phyloP scores from a whole-genome alignment of 2,797 vertebrate species.

The Pantherophis alleghaniensis region DNA sequence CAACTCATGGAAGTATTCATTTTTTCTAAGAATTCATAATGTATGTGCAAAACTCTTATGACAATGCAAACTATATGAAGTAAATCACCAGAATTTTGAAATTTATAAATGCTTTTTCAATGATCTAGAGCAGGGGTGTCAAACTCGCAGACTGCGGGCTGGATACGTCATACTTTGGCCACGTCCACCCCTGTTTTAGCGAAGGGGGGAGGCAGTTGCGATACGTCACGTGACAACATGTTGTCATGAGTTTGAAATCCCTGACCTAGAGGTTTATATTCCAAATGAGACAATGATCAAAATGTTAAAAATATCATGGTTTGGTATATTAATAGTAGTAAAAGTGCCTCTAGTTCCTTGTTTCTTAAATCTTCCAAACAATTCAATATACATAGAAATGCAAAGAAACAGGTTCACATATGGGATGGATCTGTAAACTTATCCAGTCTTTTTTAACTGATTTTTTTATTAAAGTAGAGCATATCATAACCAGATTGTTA shows the following conservation, averaged over 20 bases:
- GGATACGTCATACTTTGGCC: no score
- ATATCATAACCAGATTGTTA: not conserved
- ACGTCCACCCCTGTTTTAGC: no score
- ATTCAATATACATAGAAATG: not conserved
- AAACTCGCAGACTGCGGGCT: no score
- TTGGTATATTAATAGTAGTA: not conserved
- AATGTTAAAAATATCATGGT: not conserved
- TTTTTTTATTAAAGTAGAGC: not conserved
- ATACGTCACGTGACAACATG: no score
- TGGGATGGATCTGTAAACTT: not conserved
- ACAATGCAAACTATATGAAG: not conserved
- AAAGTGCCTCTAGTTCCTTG: not conserved
- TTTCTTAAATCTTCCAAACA: not conserved
- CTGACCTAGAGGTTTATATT: not conserved
- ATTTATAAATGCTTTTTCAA: not conserved
- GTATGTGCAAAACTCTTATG: not conserved
- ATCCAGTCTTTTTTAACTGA: not conserved
- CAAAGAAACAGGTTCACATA: not conserved
- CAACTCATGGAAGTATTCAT: not conserved
- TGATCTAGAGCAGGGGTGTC: not conserved
- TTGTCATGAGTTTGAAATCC: no score
- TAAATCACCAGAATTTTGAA: not conserved
- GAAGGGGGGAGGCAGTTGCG: fast-evolving
- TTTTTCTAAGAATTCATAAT: not conserved
- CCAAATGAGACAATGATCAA: not conserved